Evolutionary conservation across 1,140 invertebrate species (phyloP), one percentile per base, ranked within the genome.

Genomic region (Amphibalanus amphitrite): DNA sequence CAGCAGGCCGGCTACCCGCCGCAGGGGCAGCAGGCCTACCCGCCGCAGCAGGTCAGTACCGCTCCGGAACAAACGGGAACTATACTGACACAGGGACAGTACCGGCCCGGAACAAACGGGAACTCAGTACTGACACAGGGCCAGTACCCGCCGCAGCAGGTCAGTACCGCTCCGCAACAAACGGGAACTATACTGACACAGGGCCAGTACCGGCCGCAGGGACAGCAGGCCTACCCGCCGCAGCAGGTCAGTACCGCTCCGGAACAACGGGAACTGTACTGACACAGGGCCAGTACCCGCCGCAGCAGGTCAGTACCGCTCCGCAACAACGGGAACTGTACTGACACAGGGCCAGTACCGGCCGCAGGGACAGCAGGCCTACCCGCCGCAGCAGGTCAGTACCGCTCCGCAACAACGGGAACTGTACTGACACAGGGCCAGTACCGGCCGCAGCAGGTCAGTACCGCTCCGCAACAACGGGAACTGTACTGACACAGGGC

Each of bases 191-290:
- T n/a, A n/a, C 33, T 38, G 4, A 38, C 33, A 38, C 65, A 67
- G 65, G 65, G 26, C 26, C 65, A 67, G 28, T 67, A 67, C 28
- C 65, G 65, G n/a, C n/a, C n/a, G n/a, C n/a, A n/a, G n/a, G n/a
- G n/a, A n/a, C n/a, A n/a, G n/a, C n/a, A n/a, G n/a, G n/a, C n/a
- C n/a, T n/a, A n/a, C n/a, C n/a, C n/a, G 26, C 28, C 65, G 3
- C 65, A 26, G 26, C 65, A 67, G 65, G 26, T 25, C 13, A 25
- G 65, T 8, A 28, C 26, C 28, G n/a, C 65, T 26, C 26, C 65
- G 3, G n/a, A n/a, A n/a, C n/a, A n/a, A n/a, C n/a, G n/a, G n/a
- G n/a, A n/a, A n/a, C n/a, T n/a, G n/a, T n/a, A n/a, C n/a, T n/a
- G n/a, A n/a, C n/a, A n/a, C 65, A 26, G 10, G 28, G 10, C 4